phyloP scores from a whole-genome alignment of 2,797 vertebrate species.

The Microtus obscurus region DNA sequence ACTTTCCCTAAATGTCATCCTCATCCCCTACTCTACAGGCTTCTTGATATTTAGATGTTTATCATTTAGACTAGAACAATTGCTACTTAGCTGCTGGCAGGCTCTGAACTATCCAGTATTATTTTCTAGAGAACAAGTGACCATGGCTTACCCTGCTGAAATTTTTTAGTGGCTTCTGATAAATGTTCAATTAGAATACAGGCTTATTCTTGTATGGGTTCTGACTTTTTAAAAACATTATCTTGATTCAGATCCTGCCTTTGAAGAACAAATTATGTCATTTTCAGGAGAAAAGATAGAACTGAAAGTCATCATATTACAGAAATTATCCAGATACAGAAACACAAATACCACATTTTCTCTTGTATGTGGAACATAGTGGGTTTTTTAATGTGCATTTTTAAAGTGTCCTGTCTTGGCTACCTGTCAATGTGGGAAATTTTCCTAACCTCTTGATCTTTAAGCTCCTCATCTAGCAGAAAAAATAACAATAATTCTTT shows the following conservation, averaged over 20 bases:
- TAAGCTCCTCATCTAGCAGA: conserved; percentile 21
- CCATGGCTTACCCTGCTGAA: background rate
- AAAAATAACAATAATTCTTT: background rate
- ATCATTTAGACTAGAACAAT: background rate
- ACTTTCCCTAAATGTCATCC: background rate
- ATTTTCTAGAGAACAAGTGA: background rate
- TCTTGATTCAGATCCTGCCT: conserved; percentile 3
- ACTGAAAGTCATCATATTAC: background rate
- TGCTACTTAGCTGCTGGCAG: background rate
- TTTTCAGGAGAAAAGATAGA: background rate
- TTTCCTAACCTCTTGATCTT: conserved; percentile 56
- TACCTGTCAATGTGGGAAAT: conserved; percentile 11
- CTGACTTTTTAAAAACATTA: conserved; percentile 11
- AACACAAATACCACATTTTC: background rate
- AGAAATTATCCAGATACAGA: background rate
- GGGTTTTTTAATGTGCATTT: background rate
- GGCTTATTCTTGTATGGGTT: background rate
- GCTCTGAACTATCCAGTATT: background rate
- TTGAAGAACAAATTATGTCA: background rate
- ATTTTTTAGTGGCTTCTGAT: background rate
- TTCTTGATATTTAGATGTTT: conserved; percentile 16
- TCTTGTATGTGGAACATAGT: background rate
- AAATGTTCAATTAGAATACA: conserved; percentile 15
- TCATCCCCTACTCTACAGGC: background rate
- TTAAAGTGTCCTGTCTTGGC: background rate